Conservation (phyloP, 2,888 invertebrate species). For the Papilio elwesi region DNA sequence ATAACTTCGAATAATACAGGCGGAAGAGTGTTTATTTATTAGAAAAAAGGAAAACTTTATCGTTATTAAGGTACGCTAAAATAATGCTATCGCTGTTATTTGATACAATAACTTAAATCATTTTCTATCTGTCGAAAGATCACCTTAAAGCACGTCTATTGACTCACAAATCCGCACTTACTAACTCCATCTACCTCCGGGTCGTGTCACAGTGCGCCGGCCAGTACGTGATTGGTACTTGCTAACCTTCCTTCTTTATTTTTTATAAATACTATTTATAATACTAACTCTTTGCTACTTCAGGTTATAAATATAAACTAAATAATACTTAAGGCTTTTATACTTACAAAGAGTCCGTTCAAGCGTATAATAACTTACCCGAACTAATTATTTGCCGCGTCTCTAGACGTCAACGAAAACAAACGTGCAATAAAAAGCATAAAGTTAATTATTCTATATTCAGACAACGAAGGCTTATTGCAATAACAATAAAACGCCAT, state of each 20-base stretch:
- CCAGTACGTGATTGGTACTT: background rate
- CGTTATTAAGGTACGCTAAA: too few species aligned
- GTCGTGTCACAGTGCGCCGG: background rate
- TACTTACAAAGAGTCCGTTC: constrained; percentile 33
- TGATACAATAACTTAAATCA: background rate
- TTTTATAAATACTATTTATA: background rate
- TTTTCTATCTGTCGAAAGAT: background rate
- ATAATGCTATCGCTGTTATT: too few species aligned
- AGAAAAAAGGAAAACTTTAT: too few species aligned
- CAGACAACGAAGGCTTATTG: constrained; percentile 45
- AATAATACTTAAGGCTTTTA: constrained; percentile 7
- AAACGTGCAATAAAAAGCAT: constrained; percentile 48
- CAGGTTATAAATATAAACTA: background rate
- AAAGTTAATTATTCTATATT: constrained; percentile 55
- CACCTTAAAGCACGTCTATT: background rate
- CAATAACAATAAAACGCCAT: constrained; percentile 50
- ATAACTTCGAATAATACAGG: too few species aligned
- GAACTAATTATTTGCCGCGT: constrained; percentile 42
- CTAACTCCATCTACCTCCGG: background rate
- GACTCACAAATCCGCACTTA: background rate
- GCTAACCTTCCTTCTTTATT: constrained; percentile 6
- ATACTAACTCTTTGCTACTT: background rate
- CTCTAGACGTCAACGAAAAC: constrained; percentile 44
- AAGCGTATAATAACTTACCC: constrained; percentile 39
- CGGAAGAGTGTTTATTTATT: too few species aligned